Evolutionary conservation across 2,113 vertebrate species (phyloP), one percentile per base, ranked within the genome.

Genomic region (Sisor rabdophorus): DNA sequence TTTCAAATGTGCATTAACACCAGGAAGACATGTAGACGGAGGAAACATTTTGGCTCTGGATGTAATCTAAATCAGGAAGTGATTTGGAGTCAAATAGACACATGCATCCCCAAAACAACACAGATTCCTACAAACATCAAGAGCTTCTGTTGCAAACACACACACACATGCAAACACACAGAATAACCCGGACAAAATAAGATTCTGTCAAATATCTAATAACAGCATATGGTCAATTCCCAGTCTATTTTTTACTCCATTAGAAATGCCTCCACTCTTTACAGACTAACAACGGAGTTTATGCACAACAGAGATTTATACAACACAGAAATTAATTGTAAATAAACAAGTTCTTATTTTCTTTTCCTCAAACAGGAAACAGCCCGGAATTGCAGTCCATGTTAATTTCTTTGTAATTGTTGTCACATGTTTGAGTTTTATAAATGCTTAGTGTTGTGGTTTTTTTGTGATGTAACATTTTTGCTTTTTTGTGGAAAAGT

Each of bases 1-100:
- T 4, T 7, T 44, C 40, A 7, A 36, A 36, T 36, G 32, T 36
- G 32, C 32, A 36, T 36, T 36, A 36, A 36, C 32, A 36, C 53
- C 22, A 72, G 30, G 58, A 56, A 22, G 2, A 74, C 26, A 17
- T 2, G 7, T 7, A 4, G 32, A 71, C 17, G 36, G 20, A 28
- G 13, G 44, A 56, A 40, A 61, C 19, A 5, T 44, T 73, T 73
- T 58, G 40, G 26, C 11, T 65, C 48, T 47, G 65, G n/a, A 55
- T 11, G 47, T 72, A 76, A 83, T 74, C 69, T 58, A 12, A 26
- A 77, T 28, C 67, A 80, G 79, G 79, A 80, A 72, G 59, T 80
- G 58, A 65, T 80, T 73, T 65, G 69, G 61, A 71, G 30, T 40
- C 24, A 73, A 26, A 73, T 64, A 16, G 48, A 11, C 63, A 58